Evolutionary conservation across 2,888 invertebrate species (phyloP), one percentile per base, ranked within the genome.

Genomic region (Watsonalla cultraria): DNA sequence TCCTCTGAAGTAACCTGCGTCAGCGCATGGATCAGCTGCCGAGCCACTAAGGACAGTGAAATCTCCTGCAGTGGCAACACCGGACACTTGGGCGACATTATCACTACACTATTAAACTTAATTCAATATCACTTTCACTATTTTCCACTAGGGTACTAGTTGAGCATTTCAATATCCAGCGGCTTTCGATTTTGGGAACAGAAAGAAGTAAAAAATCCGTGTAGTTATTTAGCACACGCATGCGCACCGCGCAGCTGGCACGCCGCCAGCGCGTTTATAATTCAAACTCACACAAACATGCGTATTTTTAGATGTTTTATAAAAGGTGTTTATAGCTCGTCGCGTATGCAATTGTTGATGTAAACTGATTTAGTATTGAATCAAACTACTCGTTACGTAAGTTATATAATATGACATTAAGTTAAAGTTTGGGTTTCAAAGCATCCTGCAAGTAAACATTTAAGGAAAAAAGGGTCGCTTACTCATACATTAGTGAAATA

Each of bases 21-120:
- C 45, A 94, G 82, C 35, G 93, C 90, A 72, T 93, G 92, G 51
- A 94, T 94, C 54, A 93, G 75, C 64, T 93, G 90, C 72, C 92
- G 92, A 46, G 94, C 93, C 46, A 94, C 87, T 60, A 92, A 81
- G 14, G 93, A 92, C 60, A 94, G 70, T 6, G 93, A 91, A 53
- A 92, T 85, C 64, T 92, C 92, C 78, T 92, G 92, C 51, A 94
- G 79, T 39, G 92, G 90, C 34, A 91, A 88, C 56, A 94, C 93
- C 60, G 86, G 86, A 69, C 92, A 92, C 74, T 92, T 94, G 47
- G 94, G 94, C 51, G 94, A 93, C 94, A 94, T 94, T 58, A 65
- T 79, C 71, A 69, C 71, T 64, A 55, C 63, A 78, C 73, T 72
- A 53, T 54, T 53, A 61, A 57, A 60, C 68, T 67, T 58, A 64